phyloP scores from a whole-genome alignment of 2,113 vertebrate genomes.

The Casuarius casuarius region DNA sequence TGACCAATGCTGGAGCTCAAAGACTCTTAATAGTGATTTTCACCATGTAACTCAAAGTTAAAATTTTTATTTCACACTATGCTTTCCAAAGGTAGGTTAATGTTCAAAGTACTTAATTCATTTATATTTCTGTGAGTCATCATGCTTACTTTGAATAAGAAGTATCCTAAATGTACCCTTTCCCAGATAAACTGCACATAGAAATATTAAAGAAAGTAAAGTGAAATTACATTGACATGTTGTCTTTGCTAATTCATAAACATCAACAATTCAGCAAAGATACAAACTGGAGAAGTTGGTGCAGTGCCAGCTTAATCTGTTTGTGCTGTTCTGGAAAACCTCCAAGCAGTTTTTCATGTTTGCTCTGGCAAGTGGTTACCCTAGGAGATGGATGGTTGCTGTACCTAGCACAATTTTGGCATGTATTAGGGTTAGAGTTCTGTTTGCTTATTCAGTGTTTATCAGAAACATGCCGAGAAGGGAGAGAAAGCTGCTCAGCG shows the following conservation, averaged over 20 bases:
- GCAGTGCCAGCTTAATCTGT: background rate
- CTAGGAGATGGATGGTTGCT: background rate
- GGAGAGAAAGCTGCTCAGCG: background rate
- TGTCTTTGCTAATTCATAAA: background rate
- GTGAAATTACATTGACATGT: background rate
- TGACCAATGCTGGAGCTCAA: background rate
- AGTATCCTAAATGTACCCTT: background rate
- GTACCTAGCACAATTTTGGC: background rate
- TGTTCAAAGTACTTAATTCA: background rate
- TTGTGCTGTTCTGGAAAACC: background rate
- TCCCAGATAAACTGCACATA: background rate
- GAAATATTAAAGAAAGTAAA: constrained; percentile 3
- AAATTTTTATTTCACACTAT: background rate
- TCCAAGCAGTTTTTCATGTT: background rate
- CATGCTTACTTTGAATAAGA: background rate
- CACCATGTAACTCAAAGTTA: background rate
- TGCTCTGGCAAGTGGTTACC: background rate
- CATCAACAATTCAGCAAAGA: background rate
- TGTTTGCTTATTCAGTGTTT: background rate
- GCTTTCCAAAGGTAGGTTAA: background rate
- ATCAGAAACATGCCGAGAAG: background rate
- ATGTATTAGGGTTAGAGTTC: background rate
- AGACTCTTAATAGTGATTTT: background rate
- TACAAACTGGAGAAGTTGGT: background rate
- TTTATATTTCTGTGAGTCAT: background rate